Conservation (phyloP, 2,113 vertebrate genomes). For the Spheniscus mendiculus region DNA sequence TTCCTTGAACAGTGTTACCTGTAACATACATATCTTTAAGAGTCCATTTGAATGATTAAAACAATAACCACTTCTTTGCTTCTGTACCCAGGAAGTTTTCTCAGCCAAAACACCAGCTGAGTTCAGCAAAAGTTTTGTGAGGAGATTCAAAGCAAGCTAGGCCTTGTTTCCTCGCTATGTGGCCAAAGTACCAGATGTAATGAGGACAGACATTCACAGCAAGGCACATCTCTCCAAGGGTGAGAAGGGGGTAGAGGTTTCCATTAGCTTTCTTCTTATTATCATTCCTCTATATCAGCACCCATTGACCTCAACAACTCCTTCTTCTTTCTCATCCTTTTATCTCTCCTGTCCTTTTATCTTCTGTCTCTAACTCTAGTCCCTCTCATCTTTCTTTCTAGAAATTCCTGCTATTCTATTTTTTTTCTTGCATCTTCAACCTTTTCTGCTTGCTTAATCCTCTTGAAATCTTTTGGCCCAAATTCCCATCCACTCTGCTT, state of each 20-base stretch:
- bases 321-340: not conserved
- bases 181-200: not conserved
- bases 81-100: not conserved
- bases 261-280: not conserved
- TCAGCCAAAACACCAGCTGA: not conserved
- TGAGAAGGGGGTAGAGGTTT: not conserved
- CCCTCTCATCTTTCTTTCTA: constrained; percentile 29
- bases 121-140: not conserved
- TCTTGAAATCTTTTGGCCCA: not conserved
- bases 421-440: not conserved
- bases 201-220: not conserved
- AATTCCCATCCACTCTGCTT: not conserved
- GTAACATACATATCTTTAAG: not conserved
- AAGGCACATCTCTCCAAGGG: not conserved
- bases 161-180: not conserved
- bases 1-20: not conserved
- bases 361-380: not conserved
- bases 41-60: not conserved
- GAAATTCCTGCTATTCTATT: not conserved
- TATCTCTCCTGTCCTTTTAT: not conserved
- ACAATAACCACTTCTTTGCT: not conserved
- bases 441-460: not conserved
- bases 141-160: not conserved
- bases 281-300: not conserved
- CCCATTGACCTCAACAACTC: not conserved